Base-by-base conservation (phyloP, 2,797 vertebrate genomes). In the Gallinago nigripennis region DNA sequence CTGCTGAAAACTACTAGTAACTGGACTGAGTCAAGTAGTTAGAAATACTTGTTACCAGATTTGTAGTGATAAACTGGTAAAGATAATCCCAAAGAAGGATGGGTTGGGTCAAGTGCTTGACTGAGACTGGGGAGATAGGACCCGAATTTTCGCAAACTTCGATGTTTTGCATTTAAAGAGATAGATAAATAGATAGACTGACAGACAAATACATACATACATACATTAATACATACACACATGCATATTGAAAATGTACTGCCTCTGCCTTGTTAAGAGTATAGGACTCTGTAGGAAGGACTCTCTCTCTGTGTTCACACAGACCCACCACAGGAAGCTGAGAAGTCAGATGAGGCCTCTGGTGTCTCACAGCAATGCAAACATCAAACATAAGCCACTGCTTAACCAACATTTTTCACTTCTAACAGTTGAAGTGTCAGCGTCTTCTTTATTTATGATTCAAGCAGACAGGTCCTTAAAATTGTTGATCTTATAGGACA, bases 391-490 rank as follows among this genome's bases (percentile, higher is more conserved):
- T 53, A 80, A 90, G 45, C 33, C 37, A 21, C 43, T 71, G 57
- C 82, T 82, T 92, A 92, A 71, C 63, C 50, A 85, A 61, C 6
- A 28, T 23, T 69, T 96, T 72, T 57, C 33, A 48, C 35, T 86
- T 86, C 39, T 54, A 57, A 72, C 31, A 4, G 37, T 6, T 71
- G 61, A 80, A 54, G 50, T 37, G 61, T 81, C 89, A 90, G 27
- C 76, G 69, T 51, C 68, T 85, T 80, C 50, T 69, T 81, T 85
- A 31, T 69, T 93, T 92, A 41, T 64, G 50, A 60, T 28, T 91
- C 72, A 71, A 58, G 76, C 9, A 27, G 70, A 66, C 43, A 76
- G 70, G 45, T 83, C 51, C 39, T 95, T 94, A 66, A 91, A 94
- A 83, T 56, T 89, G 43, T 91, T 90, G 70, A 76, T 89, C 70